Conservation (phyloP, 2,888 invertebrate genomes). For the Dioctria rufipes region DNA sequence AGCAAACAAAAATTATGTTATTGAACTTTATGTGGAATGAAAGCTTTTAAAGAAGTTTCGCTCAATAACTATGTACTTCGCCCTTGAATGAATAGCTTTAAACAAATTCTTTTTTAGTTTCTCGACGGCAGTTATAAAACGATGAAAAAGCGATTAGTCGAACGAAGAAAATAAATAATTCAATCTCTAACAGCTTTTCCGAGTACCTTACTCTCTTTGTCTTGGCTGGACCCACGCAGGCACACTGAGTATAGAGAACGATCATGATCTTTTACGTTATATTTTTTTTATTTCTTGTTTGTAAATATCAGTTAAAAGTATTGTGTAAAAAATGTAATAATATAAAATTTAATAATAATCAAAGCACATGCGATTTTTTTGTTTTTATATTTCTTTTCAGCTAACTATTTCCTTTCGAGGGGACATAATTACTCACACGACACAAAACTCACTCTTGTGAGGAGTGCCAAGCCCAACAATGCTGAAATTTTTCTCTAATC, state of each 20-base stretch:
- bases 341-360: not conserved
- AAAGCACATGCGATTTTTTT: too few species aligned
- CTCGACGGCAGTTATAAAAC: too few species aligned
- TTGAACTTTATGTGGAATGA: too few species aligned
- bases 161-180: not conserved
- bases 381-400: not conserved
- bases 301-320: slow-evolving; percentile 6
- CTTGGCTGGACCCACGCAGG: slow-evolving; percentile 34
- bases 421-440: not conserved
- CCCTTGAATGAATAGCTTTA: too few species aligned
- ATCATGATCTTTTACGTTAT: slow-evolving; percentile 23
- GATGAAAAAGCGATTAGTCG: not conserved
- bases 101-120: too few species aligned
- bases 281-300: slow-evolving; percentile 17
- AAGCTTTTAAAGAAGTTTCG: too few species aligned
- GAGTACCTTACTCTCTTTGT: slow-evolving; percentile 10
- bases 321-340: slow-evolving; percentile 10
- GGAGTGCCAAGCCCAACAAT: too few species aligned
- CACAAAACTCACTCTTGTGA: too few species aligned
- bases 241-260: slow-evolving; percentile 26
- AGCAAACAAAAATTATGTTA: too few species aligned
- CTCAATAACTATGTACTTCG: too few species aligned
- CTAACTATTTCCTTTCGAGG: not conserved
- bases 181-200: not conserved
- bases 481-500: too few species aligned